Evolutionary conservation across 2,888 invertebrate genomes (phyloP), one percentile per base, ranked within the genome.

Genomic region (Thelaira solivaga): DNA sequence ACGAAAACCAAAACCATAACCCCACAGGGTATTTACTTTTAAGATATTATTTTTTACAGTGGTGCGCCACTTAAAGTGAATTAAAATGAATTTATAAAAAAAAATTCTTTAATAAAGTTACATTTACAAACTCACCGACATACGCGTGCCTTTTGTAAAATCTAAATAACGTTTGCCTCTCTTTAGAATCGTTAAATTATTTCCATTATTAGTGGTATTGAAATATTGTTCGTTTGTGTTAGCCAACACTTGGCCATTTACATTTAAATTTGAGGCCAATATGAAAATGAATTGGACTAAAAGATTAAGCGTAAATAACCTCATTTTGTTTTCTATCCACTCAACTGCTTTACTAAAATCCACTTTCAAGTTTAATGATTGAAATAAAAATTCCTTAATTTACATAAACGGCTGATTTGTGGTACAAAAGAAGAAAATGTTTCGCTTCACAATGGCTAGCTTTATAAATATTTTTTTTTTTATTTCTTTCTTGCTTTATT

Each of bases 1-100:
- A 69, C 94, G 92, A 86, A 93, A 93, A 1, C 94, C 94, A 82
- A 92, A 87, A 0, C 94, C 94, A 80, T 93, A 93, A 0, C 93
- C 92, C 84, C 93, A 93, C 64, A 95, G 89, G 79, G 92, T 92
- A 80, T 92, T 92, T 88, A 92, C 91, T 0, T 91, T 91, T 0
- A 94, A 86, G 82, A 93, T 90, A 83, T 92, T 93, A 55, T 92
- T 91, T 89, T 94, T 95, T 80, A 92, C 92, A 86, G 94, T 94
- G 2, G 94, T 86, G 65, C 95, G 92, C 82, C 93, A 90, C 95
- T 95, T 34, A 11, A 51, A n/a, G 8, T 26, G n/a, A n/a, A n/a
- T n/a, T n/a, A n/a, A n/a, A n/a, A n/a, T n/a, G n/a, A n/a, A n/a
- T n/a, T n/a, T n/a, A n/a, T n/a, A n/a, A n/a, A n/a, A n/a, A 1